Evolutionary conservation across 2,888 invertebrate genomes (phyloP).

Genomic region (Sympetrum striolatum): DNA sequence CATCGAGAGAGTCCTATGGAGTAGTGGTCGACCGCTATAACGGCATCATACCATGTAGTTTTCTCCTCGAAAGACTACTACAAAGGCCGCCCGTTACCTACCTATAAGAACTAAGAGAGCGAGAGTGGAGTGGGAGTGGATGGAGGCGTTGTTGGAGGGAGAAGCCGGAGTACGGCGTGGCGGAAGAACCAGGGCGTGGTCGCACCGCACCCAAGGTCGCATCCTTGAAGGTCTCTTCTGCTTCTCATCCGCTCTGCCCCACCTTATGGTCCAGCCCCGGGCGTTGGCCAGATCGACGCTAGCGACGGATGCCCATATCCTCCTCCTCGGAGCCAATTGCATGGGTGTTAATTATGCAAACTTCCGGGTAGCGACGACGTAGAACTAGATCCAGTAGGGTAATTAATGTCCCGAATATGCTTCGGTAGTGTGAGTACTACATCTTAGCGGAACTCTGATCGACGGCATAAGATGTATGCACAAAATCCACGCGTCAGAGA

Average conservation of each 20-base stretch:
- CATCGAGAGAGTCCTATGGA: too few relatives aligned
- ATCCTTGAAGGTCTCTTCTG: conserved; percentile 19
- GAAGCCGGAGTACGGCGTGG: background rate
- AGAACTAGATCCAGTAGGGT: background rate
- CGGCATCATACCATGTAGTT: background rate
- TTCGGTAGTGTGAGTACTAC: background rate
- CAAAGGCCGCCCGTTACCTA: background rate
- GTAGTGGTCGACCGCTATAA: background rate
- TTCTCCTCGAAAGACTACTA: background rate
- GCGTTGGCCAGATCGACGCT: conserved; percentile 13
- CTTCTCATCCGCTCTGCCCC: background rate
- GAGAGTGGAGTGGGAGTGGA: background rate
- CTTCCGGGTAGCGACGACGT: conserved; percentile 13
- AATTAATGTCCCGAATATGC: background rate
- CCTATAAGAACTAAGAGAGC: background rate
- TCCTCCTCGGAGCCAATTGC: background rate
- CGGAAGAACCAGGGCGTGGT: conserved; percentile 35
- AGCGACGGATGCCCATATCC: background rate
- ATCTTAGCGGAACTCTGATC: background rate
- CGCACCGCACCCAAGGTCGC: conserved; percentile 23
- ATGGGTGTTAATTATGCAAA: background rate
- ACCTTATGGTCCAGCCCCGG: background rate
- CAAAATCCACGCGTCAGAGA: background rate
- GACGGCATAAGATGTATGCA: too few relatives aligned
- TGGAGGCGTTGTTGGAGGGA: background rate